Conservation (phyloP, 30 jellyfish, hydroid and myxozoan genomes). For the Turritopsis dohrnii region DNA sequence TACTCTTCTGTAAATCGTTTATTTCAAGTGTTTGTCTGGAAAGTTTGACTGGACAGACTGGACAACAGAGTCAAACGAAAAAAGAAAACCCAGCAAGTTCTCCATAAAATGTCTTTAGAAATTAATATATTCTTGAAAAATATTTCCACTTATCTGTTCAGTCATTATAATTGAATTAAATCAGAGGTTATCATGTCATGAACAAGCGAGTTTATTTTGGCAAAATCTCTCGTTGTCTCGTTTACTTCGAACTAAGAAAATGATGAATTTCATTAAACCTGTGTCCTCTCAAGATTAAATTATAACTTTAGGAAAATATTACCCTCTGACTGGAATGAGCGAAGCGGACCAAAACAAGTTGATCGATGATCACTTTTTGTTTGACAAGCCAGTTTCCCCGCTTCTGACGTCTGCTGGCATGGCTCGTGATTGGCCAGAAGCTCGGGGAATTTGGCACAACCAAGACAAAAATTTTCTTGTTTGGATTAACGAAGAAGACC, state of each 20-base stretch:
- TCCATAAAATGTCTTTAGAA: too few species aligned
- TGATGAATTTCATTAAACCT: too few species aligned
- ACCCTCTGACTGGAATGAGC: slow-evolving; percentile 52
- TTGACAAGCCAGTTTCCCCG: slow-evolving; percentile 68
- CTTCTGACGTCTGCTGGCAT: slow-evolving; percentile 70
- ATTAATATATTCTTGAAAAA: too few species aligned
- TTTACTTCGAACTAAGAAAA: background rate
- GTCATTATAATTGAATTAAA: too few species aligned
- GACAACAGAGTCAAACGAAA: too few species aligned
- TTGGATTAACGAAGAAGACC: slow-evolving; percentile 93
- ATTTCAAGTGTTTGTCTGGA: too few species aligned
- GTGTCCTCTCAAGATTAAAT: too few species aligned
- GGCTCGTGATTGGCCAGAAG: slow-evolving; percentile 94
- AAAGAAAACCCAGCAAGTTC: too few species aligned
- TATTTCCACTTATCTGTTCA: too few species aligned
- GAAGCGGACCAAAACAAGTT: slow-evolving; percentile 60
- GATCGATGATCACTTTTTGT: slow-evolving; percentile 51
- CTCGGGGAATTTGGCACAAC: slow-evolving; percentile 83
- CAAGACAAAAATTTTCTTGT: slow-evolving; percentile 60
- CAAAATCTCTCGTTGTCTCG: too few species aligned
- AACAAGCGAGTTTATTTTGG: background rate
- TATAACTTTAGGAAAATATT: slow-evolving; percentile 46
- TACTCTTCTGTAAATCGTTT: too few species aligned
- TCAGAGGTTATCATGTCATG: background rate
- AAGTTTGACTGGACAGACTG: too few species aligned